Evolutionary conservation across 2,888 invertebrate species (phyloP).

Genomic region (Chromoteleia sp.): DNA sequence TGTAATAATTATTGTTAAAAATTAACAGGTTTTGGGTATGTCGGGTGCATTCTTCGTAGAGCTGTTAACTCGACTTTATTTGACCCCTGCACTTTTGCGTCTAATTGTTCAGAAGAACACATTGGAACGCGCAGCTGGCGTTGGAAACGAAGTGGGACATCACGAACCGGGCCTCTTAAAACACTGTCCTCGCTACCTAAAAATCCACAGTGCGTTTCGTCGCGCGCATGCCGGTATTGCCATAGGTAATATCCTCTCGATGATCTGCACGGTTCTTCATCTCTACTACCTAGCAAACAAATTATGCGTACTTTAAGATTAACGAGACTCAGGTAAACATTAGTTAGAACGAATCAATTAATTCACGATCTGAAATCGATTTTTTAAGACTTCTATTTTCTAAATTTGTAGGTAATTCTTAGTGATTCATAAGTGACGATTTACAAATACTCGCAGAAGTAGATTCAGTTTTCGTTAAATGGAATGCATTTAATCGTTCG

Average conservation of each 20-base stretch:
- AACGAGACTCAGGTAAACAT: too few species aligned
- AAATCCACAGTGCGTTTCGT: constrained; percentile 90
- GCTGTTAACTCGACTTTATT: constrained; percentile 90
- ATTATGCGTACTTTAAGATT: constrained; percentile 81
- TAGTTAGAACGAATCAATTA: background rate
- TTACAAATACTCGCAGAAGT: too few species aligned
- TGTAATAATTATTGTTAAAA: too few species aligned
- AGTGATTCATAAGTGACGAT: too few species aligned
- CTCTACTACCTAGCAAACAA: constrained; percentile 88
- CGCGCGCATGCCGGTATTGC: constrained; percentile 92
- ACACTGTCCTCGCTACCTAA: constrained; percentile 92
- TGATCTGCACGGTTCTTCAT: constrained; percentile 89
- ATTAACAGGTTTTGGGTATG: constrained; percentile 87
- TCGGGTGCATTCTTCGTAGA: constrained; percentile 90
- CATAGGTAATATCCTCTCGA: constrained; percentile 91
- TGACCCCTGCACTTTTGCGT: constrained; percentile 90
- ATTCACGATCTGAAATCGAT: too few species aligned
- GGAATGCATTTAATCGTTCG: background rate
- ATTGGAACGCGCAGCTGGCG: constrained; percentile 91
- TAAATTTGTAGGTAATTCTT: too few species aligned
- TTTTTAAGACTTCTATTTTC: too few species aligned
- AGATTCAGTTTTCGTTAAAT: background rate
- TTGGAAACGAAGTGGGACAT: constrained; percentile 92
- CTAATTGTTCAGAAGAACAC: constrained; percentile 91
- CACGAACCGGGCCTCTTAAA: constrained; percentile 90